Conservation (phyloP, 2,797 vertebrate genomes). For the Myotis planiceps region DNA sequence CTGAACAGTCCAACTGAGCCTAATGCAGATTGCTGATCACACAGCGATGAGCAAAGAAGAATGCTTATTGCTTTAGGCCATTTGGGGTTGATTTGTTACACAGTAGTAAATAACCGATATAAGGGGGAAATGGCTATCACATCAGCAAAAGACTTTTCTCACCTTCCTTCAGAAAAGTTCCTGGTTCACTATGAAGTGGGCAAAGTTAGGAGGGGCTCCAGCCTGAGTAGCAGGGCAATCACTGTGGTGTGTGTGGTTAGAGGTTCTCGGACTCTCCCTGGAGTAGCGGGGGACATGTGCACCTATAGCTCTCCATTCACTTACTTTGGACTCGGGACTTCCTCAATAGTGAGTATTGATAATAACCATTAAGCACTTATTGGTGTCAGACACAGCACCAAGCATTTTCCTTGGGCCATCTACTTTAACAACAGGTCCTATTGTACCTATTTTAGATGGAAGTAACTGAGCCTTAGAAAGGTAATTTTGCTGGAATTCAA, state of each 20-base stretch:
- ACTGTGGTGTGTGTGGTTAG: not conserved
- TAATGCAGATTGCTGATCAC: not conserved
- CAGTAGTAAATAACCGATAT: not conserved
- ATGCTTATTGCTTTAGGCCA: not conserved
- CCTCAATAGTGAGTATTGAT: not conserved
- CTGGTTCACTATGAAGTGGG: not conserved
- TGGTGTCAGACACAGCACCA: conserved; percentile 2
- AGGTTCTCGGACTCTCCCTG: not conserved
- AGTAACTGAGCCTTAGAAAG: not conserved
- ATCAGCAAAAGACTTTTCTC: not conserved
- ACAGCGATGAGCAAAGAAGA: not conserved
- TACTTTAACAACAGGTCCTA: not conserved
- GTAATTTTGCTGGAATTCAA: conserved; percentile 51
- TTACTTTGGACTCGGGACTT: not conserved
- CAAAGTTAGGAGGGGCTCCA: not conserved
- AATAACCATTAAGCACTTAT: not conserved
- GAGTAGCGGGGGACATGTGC: not conserved
- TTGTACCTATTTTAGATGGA: not conserved
- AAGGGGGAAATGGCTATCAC: not conserved
- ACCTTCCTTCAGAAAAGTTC: not conserved
- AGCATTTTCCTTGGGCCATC: not conserved
- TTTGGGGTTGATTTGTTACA: not conserved
- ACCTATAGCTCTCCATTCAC: not conserved
- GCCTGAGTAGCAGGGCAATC: not conserved
- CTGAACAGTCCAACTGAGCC: not conserved